Percentiles rank a stretch among this genome's conserved stretches.
Conservation (phyloP, 1,140 invertebrate species). For the Arctopsyche grandis region DNA sequence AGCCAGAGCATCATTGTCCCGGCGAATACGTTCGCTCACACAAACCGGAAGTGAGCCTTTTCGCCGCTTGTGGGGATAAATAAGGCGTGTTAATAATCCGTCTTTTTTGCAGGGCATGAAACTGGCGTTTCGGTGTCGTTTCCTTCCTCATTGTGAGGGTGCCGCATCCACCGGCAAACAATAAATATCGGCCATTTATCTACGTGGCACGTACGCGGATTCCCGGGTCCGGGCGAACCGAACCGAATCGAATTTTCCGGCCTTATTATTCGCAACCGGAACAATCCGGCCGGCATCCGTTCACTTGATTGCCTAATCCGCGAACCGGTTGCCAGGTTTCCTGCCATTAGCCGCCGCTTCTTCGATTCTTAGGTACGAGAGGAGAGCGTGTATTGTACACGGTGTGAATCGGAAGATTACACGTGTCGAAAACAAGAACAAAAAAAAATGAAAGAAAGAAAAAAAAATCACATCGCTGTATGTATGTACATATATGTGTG, state of each 20-base stretch:
- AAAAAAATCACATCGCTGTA: background rate
- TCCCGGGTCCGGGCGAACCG: background rate
- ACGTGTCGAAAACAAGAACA: slow-evolving; percentile 27
- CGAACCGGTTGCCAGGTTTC: slow-evolving; percentile 44
- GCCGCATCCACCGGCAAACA: slow-evolving; percentile 33
- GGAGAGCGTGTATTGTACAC: background rate
- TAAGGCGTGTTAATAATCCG: too few relatives aligned
- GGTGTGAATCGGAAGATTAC: slow-evolving; percentile 35
- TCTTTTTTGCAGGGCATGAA: too few relatives aligned
- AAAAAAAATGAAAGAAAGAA: background rate
- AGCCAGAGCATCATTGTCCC: too few relatives aligned
- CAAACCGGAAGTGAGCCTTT: too few relatives aligned
- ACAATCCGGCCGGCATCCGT: slow-evolving; percentile 46
- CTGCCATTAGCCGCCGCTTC: slow-evolving; percentile 41
- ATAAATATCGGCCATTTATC: slow-evolving; percentile 53
- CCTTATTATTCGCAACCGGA: slow-evolving; percentile 48
- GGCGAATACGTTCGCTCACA: too few relatives aligned
- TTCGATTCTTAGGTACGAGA: background rate
- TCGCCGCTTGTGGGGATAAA: too few relatives aligned
- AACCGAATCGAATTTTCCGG: slow-evolving; percentile 51
- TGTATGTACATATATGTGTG: background rate
- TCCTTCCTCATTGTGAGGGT: background rate
- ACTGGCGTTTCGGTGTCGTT: background rate
- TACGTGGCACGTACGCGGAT: slow-evolving; percentile 44
- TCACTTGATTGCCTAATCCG: slow-evolving; percentile 51